phyloP scores from a whole-genome alignment of 2,888 invertebrate species.

The Megastigmus dorsalis region DNA sequence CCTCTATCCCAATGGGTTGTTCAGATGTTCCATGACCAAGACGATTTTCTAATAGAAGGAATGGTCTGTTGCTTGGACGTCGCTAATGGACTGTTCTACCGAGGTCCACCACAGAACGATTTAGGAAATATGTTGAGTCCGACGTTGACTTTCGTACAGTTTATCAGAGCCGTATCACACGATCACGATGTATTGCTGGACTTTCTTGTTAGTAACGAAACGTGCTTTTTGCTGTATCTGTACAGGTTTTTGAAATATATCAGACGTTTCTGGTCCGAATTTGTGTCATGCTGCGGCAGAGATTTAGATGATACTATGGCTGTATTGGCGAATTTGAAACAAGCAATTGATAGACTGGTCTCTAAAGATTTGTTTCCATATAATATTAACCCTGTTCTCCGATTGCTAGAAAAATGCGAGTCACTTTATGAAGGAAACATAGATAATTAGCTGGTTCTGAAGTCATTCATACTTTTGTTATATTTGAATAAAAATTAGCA shows the following conservation, averaged over 20 bases:
- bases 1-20: slow-evolving; percentile 92
- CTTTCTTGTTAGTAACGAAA: slow-evolving; percentile 91
- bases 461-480: slow-evolving; percentile 25
- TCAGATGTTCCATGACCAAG: slow-evolving; percentile 91
- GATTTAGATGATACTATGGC: slow-evolving; percentile 89
- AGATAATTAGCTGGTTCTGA: slow-evolving; percentile 78
- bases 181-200: slow-evolving; percentile 88
- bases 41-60: slow-evolving; percentile 92
- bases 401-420: slow-evolving; percentile 88
- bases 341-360: slow-evolving; percentile 88
- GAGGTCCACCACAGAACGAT: slow-evolving; percentile 87
- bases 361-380: slow-evolving; percentile 90
- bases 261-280: slow-evolving; percentile 88
- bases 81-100: slow-evolving; percentile 88
- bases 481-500: slow-evolving; percentile 1
- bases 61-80: slow-evolving; percentile 95
- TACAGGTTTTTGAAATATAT: slow-evolving; percentile 90
- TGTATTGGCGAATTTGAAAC: slow-evolving; percentile 85
- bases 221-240: slow-evolving; percentile 90
- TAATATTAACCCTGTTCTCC: slow-evolving; percentile 90
- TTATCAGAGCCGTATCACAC: slow-evolving; percentile 87
- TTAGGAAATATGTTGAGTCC: slow-evolving; percentile 89
- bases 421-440: slow-evolving; percentile 90
- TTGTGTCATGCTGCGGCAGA: slow-evolving; percentile 84
- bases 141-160: slow-evolving; percentile 90